Base-by-base conservation (phyloP, 1,140 invertebrate species). In the Pogonomyrmex californicus region DNA sequence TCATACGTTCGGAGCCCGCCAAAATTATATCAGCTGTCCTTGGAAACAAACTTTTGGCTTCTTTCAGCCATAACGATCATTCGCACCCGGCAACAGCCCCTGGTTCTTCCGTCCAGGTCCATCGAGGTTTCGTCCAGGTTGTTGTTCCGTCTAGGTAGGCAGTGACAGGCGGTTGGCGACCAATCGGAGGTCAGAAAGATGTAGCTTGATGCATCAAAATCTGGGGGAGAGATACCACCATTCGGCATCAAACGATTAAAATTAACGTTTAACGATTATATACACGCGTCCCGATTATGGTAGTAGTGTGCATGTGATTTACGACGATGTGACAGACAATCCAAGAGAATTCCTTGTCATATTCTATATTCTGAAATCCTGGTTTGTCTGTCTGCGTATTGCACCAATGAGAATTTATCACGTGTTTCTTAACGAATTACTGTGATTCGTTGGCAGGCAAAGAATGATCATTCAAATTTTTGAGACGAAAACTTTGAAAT, bases 21-120 rank as follows among this genome's bases (percentile, higher is more conserved):
- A 94, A 95, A 95, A 95, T 93, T 94, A 89, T 94, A 95, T 95
- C 94, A 95, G 94, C 94, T 95, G 94, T 94, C 94, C 92, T 93
- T 23, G 23, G 92, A 86, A 94, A 92, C 93, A 93, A 81, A 77
- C 79, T 75, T 79, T 54, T 30, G 63, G 60, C 85, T 56, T 33
- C 77, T 89, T 90, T 91, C 85, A 88, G 60, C 30, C n/a, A 38
- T 56, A 82, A 86, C 71, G 58, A 23, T 23, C 23, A 23, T 23
- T 23, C 23, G 0, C 62, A 71, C 68, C 51, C 86, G 82, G 88
- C 85, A 86, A 79, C 86, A 77, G 91, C 89, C 91, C 79, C 86
- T 92, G 75, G 60, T 90, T 66, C 66, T 86, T 79, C 86, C 83
- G 79, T 88, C 77, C 62, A 41, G 77, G 33, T 79, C 63, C 36